Percentiles rank a stretch among this genome's conserved stretches.
Conservation (phyloP, 2,888 invertebrate genomes). For the Heliconius charithonia region DNA sequence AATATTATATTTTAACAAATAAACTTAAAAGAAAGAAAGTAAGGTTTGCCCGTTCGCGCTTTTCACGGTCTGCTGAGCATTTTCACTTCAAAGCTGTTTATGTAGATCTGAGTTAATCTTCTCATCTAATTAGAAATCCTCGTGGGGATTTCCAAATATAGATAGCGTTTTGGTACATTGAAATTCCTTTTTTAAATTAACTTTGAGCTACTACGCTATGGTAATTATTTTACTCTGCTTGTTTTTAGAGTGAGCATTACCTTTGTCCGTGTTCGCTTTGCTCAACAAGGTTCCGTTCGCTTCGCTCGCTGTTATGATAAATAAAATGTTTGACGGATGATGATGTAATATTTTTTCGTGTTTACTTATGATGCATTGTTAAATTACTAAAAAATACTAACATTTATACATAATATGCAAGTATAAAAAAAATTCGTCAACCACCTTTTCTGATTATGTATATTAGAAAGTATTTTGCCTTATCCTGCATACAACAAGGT, state of each 20-base stretch:
- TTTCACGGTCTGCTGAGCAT: constrained; percentile 22
- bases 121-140: constrained; percentile 28
- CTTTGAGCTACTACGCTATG: neutral
- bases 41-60: constrained; percentile 9
- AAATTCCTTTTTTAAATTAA: neutral
- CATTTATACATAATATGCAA: too few species aligned
- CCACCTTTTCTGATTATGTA: too few species aligned
- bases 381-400: too few species aligned
- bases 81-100: constrained; percentile 26
- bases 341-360: too few species aligned
- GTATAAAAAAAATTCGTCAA: too few species aligned
- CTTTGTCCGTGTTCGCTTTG: too few species aligned
- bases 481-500: too few species aligned
- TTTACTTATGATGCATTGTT: too few species aligned
- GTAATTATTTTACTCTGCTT: neutral
- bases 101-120: constrained; percentile 27
- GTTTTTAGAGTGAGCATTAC: neutral
- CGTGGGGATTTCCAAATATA: constrained; percentile 6
- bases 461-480: too few species aligned
- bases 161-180: neutral
- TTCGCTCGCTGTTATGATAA: too few species aligned
- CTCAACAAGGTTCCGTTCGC: too few species aligned
- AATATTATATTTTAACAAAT: neutral
- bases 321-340: too few species aligned
- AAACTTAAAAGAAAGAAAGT: constrained; percentile 7